Evolutionary conservation across 2,888 invertebrate genomes (phyloP).

Genomic region (Liopterus haemorrhoidalis): DNA sequence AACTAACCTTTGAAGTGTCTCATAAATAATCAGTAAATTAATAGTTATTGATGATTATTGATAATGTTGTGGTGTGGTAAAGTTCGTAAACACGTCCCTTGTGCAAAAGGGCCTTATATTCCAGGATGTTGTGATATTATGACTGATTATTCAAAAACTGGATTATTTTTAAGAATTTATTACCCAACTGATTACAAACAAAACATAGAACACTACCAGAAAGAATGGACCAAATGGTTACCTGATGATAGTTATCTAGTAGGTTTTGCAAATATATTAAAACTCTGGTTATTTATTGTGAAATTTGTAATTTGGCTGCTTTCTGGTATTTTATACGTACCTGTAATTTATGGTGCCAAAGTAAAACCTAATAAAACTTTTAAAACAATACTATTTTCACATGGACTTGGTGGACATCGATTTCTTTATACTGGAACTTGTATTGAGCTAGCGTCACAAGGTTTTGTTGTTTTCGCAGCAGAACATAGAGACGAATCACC

Average conservation of each 20-base stretch:
- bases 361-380: conserved; percentile 42
- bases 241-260: conserved; percentile 50
- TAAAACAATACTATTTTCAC: conserved; percentile 59
- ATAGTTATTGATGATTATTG: too few species aligned
- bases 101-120: conserved; percentile 45
- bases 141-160: conserved; percentile 49
- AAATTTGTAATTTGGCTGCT: conserved; percentile 40
- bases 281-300: conserved; percentile 41
- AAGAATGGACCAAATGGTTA: conserved; percentile 53
- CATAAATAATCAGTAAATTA: too few species aligned
- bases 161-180: conserved; percentile 52
- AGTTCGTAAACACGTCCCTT: conserved; percentile 34
- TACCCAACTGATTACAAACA: conserved; percentile 50
- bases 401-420: conserved; percentile 58
- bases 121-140: conserved; percentile 57
- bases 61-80: conserved; percentile 34
- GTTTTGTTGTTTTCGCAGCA: conserved; percentile 58
- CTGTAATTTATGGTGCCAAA: conserved; percentile 49
- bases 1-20: too few species aligned
- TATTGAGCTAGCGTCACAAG: conserved; percentile 58
- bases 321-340: conserved; percentile 45
- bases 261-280: conserved; percentile 48
- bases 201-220: conserved; percentile 45
- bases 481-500: conserved; percentile 55
- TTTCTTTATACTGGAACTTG: conserved; percentile 57